Base-by-base conservation (phyloP, 2,888 invertebrate species). In the Sympetrum striolatum region DNA sequence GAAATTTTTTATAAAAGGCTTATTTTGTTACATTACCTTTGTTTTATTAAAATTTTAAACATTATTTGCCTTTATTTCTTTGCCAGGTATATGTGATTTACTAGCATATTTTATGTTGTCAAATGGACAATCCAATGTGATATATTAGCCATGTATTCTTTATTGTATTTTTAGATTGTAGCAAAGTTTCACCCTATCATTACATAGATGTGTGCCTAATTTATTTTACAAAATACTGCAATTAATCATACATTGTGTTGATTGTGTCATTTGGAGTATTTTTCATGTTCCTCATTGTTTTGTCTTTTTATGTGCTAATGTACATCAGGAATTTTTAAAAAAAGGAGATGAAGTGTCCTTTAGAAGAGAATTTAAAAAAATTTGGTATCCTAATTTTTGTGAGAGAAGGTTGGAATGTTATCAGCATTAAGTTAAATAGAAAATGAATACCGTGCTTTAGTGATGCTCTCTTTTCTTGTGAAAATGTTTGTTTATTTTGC, bases 391-490 rank as follows among this genome's bases (percentile, higher is more conserved):
- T 64, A 86, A 35, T 58, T n/a, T 48, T 86, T 86, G 35, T 37
- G 60, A 31, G 39, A 60, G n/a, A 37, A 37, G 39, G 86, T 86
- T 18, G 31, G 22, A 60, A 18, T 58, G 14, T 8, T 64, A 60
- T 18, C 35, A 35, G 14, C 60, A 5, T 60, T 73, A 1, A 31
- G 10, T 31, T 25, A 73, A 31, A 8, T 73, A 31, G 64, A 64
- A 64, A 64, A 64, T 64, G 5, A 25, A 73, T 31, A 31, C 14
- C n/a, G 35, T 31, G 10, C 35, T 86, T 53, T 60, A 37, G n/a
- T 86, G 58, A 35, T 58, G 86, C 64, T 64, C 86, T 60, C 60
- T 86, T 60, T 86, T 86, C 86, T 82, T 60, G 10, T 60, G 37
- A 58, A 44, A 37, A 37, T 86, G n/a, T 31, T 60, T 15, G 10